These are phyloP conservation scores for Miichthys miiuy DNA, from an alignment of 2,797 vertebrate genomes.

Conservation along the genomic window DNA sequence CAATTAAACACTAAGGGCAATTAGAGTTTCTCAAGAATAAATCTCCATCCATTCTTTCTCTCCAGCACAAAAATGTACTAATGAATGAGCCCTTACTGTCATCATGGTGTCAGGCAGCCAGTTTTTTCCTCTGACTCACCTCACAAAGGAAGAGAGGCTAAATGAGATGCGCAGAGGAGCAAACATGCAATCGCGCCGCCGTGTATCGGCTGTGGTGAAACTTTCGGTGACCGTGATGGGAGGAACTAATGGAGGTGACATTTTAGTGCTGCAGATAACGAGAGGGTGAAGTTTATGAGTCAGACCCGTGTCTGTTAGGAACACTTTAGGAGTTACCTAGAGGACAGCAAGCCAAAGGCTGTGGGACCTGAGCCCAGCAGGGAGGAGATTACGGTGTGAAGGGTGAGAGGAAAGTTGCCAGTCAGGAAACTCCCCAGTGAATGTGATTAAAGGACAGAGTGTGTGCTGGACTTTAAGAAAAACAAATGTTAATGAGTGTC, in stretches of 20 bases:
- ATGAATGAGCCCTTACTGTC: constrained; percentile 26
- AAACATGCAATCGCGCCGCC: neutral
- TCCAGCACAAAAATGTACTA: neutral
- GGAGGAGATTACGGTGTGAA: constrained; percentile 20
- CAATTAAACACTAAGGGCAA: constrained; percentile 6
- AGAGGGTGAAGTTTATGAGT: neutral
- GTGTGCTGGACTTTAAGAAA: neutral
- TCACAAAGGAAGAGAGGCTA: neutral
- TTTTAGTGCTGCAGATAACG: neutral
- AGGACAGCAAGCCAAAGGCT: constrained; percentile 5
- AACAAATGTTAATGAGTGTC: neutral
- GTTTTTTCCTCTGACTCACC: neutral
- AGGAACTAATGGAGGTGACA: neutral
- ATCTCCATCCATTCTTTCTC: constrained; percentile 3
- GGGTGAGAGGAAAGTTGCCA: constrained; percentile 23
- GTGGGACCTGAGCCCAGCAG: neutral
- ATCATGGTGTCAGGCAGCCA: neutral
- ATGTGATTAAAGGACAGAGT: neutral
- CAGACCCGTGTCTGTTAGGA: neutral
- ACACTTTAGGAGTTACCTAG: constrained; percentile 7
- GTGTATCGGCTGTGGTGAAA: neutral
- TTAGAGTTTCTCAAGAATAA: neutral
- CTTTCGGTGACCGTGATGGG: fast-evolving
- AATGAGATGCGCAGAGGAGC: neutral
- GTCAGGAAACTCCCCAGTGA: constrained; percentile 41